phyloP scores from a whole-genome alignment of 2,888 invertebrate genomes.

The Epinotia bilunana region DNA sequence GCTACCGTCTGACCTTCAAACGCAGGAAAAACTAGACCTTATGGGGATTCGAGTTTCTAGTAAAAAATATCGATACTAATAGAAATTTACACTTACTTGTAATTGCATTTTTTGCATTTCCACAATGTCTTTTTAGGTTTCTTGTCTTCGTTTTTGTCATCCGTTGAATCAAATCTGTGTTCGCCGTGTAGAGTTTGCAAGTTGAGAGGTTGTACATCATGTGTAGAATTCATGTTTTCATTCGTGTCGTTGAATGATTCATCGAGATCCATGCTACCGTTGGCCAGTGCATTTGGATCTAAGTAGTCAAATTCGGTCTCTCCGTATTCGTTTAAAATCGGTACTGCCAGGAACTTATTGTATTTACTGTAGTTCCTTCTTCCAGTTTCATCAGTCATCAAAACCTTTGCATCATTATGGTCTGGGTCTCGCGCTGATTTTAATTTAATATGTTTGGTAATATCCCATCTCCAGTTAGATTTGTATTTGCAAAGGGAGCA shows the following conservation, averaged over 20 bases:
- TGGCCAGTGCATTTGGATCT: conserved; percentile 69
- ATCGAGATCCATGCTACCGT: conserved; percentile 76
- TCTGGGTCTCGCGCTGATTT: conserved; percentile 93
- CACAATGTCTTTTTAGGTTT: conserved; percentile 90
- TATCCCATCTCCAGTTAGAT: conserved; percentile 99
- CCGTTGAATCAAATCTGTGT: conserved; percentile 62
- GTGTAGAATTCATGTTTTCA: conserved; percentile 69
- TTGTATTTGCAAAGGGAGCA: conserved; percentile 97
- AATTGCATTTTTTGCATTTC: conserved; percentile 96
- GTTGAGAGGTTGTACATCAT: conserved; percentile 86
- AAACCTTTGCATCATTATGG: conserved; percentile 91
- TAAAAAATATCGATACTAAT: no score
- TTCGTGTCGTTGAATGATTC: conserved; percentile 80
- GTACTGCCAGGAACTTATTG: conserved; percentile 92
- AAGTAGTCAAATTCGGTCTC: conserved; percentile 79
- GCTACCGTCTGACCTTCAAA: no score
- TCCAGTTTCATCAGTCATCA: conserved; percentile 96
- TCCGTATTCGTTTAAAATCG: conserved; percentile 83
- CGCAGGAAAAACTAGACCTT: no score
- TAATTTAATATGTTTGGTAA: conserved; percentile 96
- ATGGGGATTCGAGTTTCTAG: no score
- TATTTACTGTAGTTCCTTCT: conserved; percentile 96
- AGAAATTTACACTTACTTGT: conserved; percentile 85
- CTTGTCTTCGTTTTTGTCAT: conserved; percentile 68
- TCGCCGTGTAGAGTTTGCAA: conserved; percentile 76